Evolutionary conservation across 2,888 invertebrate species (phyloP), one percentile per base, ranked within the genome.

Genomic region (Eilema sororculum): DNA sequence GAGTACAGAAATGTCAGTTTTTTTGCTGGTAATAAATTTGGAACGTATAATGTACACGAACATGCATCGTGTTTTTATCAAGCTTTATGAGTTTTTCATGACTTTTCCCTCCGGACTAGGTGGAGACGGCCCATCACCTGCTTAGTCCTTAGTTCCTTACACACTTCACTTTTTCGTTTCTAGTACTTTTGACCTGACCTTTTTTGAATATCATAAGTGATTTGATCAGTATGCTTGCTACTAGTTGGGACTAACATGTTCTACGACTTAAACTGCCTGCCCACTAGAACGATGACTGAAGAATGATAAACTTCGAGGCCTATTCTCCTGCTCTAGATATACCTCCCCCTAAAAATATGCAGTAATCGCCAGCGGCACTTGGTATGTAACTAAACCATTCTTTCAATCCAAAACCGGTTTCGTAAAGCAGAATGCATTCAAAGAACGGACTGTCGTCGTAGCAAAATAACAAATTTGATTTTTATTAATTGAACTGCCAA

Each of bases 401-500:
- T 33, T 16, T 13, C n/a, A 65, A 33, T 33, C 41, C n/a, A 1
- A 13, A 37, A 33, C 33, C 52, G 4, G 61, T 24, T 60, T 22
- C 52, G 3, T 59, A 68, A 37, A 62, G 58, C 56, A 41, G 33
- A 60, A 58, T 61, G 59, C 65, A 69, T 79, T 72, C 68, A 71
- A 64, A 74, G 72, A 77, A 63, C 9, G n/a, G 20, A 20, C 61
- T 67, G 67, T 69, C 78, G 75, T 72, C 78, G 75, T 72, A 75
- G 73, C 77, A 81, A 79, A 88, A 87, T 85, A 87, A 89, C 82
- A 85, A 89, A 89, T 91, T 90, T 87, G 88, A 91, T 91, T 89
- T 90, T 91, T 91, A 93, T 91, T 91, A 91, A 91, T 92, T 91
- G 89, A 90, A 89, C 87, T 89, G 90, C 89, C 88, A 87, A 85